A percentile compares a stretch with the other conserved stretches of the same genome.
phyloP scores from a whole-genome alignment of 2,797 vertebrate genomes.

The Channa striata region DNA sequence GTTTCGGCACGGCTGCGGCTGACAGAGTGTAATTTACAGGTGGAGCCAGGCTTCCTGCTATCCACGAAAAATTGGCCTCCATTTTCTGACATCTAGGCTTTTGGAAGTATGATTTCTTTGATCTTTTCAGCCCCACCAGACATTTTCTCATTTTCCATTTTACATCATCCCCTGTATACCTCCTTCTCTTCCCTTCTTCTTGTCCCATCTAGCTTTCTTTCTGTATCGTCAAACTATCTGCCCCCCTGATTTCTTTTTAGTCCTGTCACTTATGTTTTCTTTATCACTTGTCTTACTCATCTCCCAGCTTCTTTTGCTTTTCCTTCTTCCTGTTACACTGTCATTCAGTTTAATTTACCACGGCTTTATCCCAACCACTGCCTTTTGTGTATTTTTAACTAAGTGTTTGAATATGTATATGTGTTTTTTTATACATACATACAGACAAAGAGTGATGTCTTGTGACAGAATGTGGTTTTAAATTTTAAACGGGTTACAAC shows the following conservation, averaged over 20 bases:
- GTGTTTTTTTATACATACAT: background rate
- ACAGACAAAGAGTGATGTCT: too few species aligned
- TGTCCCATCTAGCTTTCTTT: conserved; percentile 43
- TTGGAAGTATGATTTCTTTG: conserved; percentile 79
- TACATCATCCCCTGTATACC: conserved; percentile 60
- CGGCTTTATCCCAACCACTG: conserved; percentile 40
- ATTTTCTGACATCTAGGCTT: conserved; percentile 80
- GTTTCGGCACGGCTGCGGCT: conserved; percentile 59
- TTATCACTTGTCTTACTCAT: conserved; percentile 54
- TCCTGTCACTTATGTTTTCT: conserved; percentile 57
- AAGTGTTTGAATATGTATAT: background rate
- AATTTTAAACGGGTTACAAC: too few species aligned
- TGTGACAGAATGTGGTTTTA: too few species aligned
- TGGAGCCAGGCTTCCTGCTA: conserved; percentile 75
- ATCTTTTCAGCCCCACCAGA: conserved; percentile 72
- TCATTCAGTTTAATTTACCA: conserved; percentile 49
- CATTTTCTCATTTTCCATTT: conserved; percentile 67
- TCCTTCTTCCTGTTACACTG: conserved; percentile 32
- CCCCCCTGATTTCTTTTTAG: conserved; percentile 17
- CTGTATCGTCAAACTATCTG: conserved; percentile 58
- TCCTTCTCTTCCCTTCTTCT: conserved; percentile 48
- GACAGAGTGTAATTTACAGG: conserved; percentile 78
- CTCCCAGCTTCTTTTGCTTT: conserved; percentile 42
- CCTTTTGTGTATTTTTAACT: conserved; percentile 10
- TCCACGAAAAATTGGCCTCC: conserved; percentile 78